phyloP scores from a whole-genome alignment of 2,888 invertebrate genomes.

The Aplocera efformata region DNA sequence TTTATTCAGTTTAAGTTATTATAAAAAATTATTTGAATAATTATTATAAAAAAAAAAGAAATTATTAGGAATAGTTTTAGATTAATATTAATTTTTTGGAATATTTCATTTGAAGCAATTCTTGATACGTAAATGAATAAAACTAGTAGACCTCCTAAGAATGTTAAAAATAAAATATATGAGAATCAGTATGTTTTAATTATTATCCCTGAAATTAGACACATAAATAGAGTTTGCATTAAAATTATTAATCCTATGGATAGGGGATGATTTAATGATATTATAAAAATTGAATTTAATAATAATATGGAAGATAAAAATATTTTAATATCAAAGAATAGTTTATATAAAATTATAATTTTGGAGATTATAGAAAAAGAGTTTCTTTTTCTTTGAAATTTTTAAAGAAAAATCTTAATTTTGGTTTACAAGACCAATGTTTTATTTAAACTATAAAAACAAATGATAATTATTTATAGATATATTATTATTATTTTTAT shows the following conservation, averaged over 20 bases:
- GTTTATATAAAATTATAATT: constrained; percentile 85
- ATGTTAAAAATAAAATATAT: constrained; percentile 82
- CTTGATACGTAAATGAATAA: constrained; percentile 84
- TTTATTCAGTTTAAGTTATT: constrained; percentile 54
- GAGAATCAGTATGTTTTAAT: constrained; percentile 80
- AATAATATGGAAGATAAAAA: constrained; percentile 61
- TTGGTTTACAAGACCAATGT: constrained; percentile 86
- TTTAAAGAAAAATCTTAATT: constrained; percentile 77
- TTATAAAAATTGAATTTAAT: constrained; percentile 46
- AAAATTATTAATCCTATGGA: constrained; percentile 78
- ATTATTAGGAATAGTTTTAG: constrained; percentile 37
- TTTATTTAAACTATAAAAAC: constrained; percentile 84
- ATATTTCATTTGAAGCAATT: constrained; percentile 82
- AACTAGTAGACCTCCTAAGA: constrained; percentile 83
- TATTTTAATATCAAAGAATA: constrained; percentile 77
- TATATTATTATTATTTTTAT: constrained; percentile 65
- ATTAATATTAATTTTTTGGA: constrained; percentile 46
- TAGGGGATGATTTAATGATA: constrained; percentile 68
- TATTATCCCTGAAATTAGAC: constrained; percentile 67
- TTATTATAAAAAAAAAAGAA: constrained; percentile 31
- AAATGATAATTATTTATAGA: constrained; percentile 64
- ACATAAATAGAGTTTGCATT: constrained; percentile 72
- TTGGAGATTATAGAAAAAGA: constrained; percentile 84
- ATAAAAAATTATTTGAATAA: constrained; percentile 38
- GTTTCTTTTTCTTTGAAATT: constrained; percentile 81